phyloP scores from a whole-genome alignment of 2,888 invertebrate genomes.

The Vanessa cardui region DNA sequence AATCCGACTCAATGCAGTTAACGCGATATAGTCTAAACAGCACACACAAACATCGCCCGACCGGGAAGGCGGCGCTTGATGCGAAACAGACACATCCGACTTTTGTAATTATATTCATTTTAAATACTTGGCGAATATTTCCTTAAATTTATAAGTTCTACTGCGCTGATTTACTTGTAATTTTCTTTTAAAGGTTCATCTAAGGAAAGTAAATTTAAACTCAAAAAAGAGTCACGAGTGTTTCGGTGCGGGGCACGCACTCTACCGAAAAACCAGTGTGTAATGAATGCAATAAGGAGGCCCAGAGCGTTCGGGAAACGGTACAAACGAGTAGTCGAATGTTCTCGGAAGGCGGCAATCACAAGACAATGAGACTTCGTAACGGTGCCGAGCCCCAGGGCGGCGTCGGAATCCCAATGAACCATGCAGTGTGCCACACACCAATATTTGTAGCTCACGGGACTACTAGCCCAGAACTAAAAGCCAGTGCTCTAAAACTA shows the following conservation, averaged over 20 bases:
- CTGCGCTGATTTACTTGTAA: neutral
- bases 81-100: slow-evolving; percentile 42
- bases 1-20: slow-evolving; percentile 51
- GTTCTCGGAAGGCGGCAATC: slow-evolving; percentile 74
- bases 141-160: neutral
- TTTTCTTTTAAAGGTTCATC: slow-evolving; percentile 7
- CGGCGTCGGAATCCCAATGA: slow-evolving; percentile 47
- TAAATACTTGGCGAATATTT: slow-evolving; percentile 1
- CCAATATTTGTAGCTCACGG: slow-evolving; percentile 20
- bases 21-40: slow-evolving; percentile 28
- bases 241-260: slow-evolving; percentile 44
- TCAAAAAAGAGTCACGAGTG: slow-evolving; percentile 33
- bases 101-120: slow-evolving; percentile 4
- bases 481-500: too few species aligned
- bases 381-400: slow-evolving; percentile 67
- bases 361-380: slow-evolving; percentile 71
- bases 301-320: slow-evolving; percentile 66
- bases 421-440: slow-evolving; percentile 53
- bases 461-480: neutral
- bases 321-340: slow-evolving; percentile 75
- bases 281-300: slow-evolving; percentile 75
- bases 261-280: slow-evolving; percentile 62
- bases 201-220: slow-evolving; percentile 9
- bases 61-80: slow-evolving; percentile 39
- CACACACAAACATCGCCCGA: slow-evolving; percentile 50